Percentiles rank a stretch among this genome's conserved stretches.
Conservation (phyloP, 23 tunicate genomes). For the Halocynthia roretzi region DNA sequence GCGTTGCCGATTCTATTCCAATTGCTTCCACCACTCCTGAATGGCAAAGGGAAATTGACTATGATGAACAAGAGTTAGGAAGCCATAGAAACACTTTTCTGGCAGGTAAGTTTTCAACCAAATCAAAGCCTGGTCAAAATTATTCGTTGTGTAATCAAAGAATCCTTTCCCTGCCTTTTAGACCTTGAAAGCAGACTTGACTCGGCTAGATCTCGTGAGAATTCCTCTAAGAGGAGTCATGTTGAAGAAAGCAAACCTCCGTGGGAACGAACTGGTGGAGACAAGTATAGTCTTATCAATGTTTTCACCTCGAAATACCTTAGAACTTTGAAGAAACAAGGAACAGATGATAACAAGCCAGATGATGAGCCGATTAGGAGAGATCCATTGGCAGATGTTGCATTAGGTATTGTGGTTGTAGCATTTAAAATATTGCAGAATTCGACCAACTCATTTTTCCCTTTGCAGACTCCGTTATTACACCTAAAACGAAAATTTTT, state of each 20-base stretch:
- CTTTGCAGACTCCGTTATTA: too few relatives aligned
- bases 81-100: not conserved
- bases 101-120: too few relatives aligned
- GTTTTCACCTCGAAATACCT: constrained; percentile 46
- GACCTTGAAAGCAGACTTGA: not conserved
- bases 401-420: too few relatives aligned
- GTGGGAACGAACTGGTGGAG: constrained; percentile 57
- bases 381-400: too few relatives aligned
- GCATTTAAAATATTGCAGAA: too few relatives aligned
- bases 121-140: too few relatives aligned
- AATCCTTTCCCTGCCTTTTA: too few relatives aligned
- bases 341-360: not conserved
- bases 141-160: too few relatives aligned
- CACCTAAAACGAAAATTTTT: too few relatives aligned
- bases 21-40: not conserved
- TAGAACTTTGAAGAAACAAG: constrained; percentile 14
- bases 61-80: constrained; percentile 3
- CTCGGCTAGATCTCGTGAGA: constrained; percentile 1
- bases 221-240: not conserved
- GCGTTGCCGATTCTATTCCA: constrained; percentile 10
- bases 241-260: constrained; percentile 32
- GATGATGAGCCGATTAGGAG: too few relatives aligned
- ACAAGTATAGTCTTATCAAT: constrained; percentile 67
- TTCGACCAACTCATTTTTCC: too few relatives aligned
- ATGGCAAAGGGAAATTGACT: not conserved